Evolutionary conservation across 2,797 vertebrate genomes (phyloP), one percentile per base, ranked within the genome.

Genomic region (Megalops cyprinoides): DNA sequence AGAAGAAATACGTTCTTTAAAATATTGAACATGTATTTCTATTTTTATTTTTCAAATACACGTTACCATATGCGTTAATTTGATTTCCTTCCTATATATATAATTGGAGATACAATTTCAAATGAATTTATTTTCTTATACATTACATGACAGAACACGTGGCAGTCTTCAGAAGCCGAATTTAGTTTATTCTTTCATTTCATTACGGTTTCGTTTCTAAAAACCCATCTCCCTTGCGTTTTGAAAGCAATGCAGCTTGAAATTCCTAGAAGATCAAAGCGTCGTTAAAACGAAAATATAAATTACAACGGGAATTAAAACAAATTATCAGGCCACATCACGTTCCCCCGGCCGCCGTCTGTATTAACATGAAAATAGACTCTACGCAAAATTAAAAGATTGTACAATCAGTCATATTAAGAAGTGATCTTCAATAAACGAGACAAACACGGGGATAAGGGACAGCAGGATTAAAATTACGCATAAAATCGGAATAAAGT

Each of bases 271-370:
- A 34, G 2, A 31, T 34, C 8, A 34, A 65, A 34, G 56, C n/a
- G 56, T 25, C 25, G 25, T 2, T 31, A 34, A 31, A 65, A 65
- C 34, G 34, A 4, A 14, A 65, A 65, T 65, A 15, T 34, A 65
- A 65, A n/a, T n/a, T n/a, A n/a, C n/a, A n/a, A n/a, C n/a, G n/a
- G n/a, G 28, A 65, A 65, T 65, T 34, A 65, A 65, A 65, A 65
- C 60, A 18, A 14, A 65, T n/a, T n/a, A 34, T 65, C 12, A 12
- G 28, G 12, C 55, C 55, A 58, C 55, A 58, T 58, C n/a, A 62
- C 2, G 56, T 2, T 1, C 23, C 28, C 15, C 28, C 10, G 31
- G 58, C 25, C 58, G 25, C 28, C 8, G 58, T 62, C 31, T 12
- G 58, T 18, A 39, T 23, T 60, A 60, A 14, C 8, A 69, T 20